phyloP scores from a whole-genome alignment of 2,888 invertebrate genomes.

The Leucophora obtusa region DNA sequence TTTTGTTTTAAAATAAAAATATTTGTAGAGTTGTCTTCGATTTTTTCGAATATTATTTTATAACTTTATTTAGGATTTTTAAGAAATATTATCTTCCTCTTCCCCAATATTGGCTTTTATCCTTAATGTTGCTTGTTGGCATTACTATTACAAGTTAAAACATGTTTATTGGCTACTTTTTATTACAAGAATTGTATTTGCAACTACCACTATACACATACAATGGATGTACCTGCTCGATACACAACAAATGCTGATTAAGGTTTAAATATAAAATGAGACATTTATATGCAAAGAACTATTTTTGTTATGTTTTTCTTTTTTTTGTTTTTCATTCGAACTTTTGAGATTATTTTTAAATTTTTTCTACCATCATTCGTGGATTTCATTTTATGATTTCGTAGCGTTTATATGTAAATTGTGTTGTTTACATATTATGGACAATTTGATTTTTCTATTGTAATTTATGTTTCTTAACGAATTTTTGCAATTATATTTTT shows the following conservation, averaged over 20 bases:
- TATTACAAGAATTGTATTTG: slow-evolving; percentile 32
- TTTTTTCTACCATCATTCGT: slow-evolving; percentile 16
- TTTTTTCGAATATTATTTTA: too few species aligned
- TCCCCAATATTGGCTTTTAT: slow-evolving; percentile 19
- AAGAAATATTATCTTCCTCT: background rate
- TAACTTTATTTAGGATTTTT: too few species aligned
- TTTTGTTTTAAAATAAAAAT: too few species aligned
- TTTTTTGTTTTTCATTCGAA: background rate
- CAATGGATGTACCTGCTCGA: slow-evolving; percentile 44
- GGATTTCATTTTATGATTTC: slow-evolving; percentile 65
- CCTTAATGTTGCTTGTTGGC: slow-evolving; percentile 31
- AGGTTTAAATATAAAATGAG: slow-evolving; percentile 45
- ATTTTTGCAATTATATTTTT: background rate
- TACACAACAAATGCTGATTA: slow-evolving; percentile 54
- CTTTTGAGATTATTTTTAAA: slow-evolving; percentile 43
- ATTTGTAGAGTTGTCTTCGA: too few species aligned
- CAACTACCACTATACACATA: slow-evolving; percentile 18
- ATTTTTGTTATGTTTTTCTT: too few species aligned
- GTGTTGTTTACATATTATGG: slow-evolving; percentile 26
- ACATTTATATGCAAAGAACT: slow-evolving; percentile 61
- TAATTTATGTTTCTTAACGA: slow-evolving; percentile 17
- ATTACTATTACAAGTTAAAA: slow-evolving; percentile 54
- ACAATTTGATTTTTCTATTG: slow-evolving; percentile 38
- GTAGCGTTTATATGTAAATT: slow-evolving; percentile 41
- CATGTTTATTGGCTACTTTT: slow-evolving; percentile 50